Conservation (phyloP, 2,797 vertebrate species). For the Sandelia bainsii region DNA sequence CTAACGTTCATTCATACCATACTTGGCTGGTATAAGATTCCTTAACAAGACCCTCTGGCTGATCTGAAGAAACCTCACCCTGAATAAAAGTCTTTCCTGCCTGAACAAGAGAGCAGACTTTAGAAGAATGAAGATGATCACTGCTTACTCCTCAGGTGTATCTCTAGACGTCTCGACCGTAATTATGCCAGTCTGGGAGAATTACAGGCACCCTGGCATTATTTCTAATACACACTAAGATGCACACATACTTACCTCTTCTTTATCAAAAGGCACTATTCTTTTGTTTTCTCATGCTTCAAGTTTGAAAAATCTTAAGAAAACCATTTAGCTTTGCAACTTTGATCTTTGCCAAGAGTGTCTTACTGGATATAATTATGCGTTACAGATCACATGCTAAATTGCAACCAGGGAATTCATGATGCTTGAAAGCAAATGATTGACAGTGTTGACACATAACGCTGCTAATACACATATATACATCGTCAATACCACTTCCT, state of each 20-base stretch:
- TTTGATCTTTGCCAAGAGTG: slow-evolving; percentile 60
- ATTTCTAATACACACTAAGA: slow-evolving; percentile 63
- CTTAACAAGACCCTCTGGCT: slow-evolving; percentile 57
- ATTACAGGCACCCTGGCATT: slow-evolving; percentile 77
- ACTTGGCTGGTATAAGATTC: slow-evolving; percentile 56
- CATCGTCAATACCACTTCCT: slow-evolving; percentile 26
- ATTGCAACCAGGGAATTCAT: slow-evolving; percentile 45
- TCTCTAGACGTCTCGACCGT: slow-evolving; percentile 69
- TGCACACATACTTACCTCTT: slow-evolving; percentile 43
- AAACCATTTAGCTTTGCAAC: slow-evolving; percentile 59
- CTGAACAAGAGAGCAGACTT: slow-evolving; percentile 74
- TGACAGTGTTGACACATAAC: slow-evolving; percentile 35
- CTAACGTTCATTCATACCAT: slow-evolving; percentile 36
- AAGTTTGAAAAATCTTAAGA: slow-evolving; percentile 51
- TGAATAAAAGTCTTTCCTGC: slow-evolving; percentile 75
- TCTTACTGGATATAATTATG: slow-evolving; percentile 62
- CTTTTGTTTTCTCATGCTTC: slow-evolving; percentile 52
- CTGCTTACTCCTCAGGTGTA: slow-evolving; percentile 64
- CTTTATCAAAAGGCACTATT: slow-evolving; percentile 46
- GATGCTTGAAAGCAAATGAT: slow-evolving; percentile 38
- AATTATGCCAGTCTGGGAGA: slow-evolving; percentile 79
- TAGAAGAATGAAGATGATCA: slow-evolving; percentile 77
- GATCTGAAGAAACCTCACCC: slow-evolving; percentile 65
- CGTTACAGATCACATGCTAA: slow-evolving; percentile 40
- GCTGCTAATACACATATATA: slow-evolving; percentile 23